Conservation (phyloP, 1,140 invertebrate genomes). For the Trichogramma pretiosum region DNA sequence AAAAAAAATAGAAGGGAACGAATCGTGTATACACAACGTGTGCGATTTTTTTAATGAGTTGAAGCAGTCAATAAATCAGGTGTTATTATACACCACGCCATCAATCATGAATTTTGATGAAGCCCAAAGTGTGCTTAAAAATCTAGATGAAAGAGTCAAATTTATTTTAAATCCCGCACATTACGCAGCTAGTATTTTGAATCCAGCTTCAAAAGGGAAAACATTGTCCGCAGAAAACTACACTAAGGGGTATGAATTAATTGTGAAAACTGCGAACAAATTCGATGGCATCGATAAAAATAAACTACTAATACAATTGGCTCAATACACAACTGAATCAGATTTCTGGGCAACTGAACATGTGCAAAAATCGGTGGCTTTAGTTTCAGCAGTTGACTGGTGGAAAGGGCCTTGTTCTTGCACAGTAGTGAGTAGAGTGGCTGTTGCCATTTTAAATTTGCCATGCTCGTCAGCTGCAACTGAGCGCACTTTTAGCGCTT, state of each 20-base stretch:
- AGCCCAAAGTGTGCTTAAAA: background rate
- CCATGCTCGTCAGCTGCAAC: conserved; percentile 18
- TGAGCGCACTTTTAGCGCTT: conserved; percentile 18
- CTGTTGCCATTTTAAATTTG: conserved; percentile 14
- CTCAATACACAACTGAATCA: background rate
- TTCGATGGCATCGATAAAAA: conserved; percentile 7
- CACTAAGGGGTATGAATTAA: conserved; percentile 6
- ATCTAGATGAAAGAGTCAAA: conserved; percentile 6
- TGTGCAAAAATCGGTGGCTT: conserved; percentile 11
- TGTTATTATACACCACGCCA: background rate
- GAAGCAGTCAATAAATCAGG: conserved; percentile 2
- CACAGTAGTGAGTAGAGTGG: conserved; percentile 10
- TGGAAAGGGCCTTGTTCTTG: conserved; percentile 17
- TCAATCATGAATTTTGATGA: background rate
- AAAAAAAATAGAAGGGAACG: conserved; percentile 12
- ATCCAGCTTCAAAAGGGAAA: conserved; percentile 17
- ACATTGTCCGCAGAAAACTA: conserved; percentile 2
- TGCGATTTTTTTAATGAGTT: conserved; percentile 13
- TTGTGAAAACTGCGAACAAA: conserved; percentile 13
- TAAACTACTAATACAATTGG: conserved; percentile 27
- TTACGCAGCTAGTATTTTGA: conserved; percentile 17
- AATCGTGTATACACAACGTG: conserved; percentile 11
- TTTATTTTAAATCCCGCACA: conserved; percentile 11
- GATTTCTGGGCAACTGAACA: conserved; percentile 14
- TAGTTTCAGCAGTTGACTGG: conserved; percentile 9